A percentile compares a stretch with the other conserved stretches of the same genome.
phyloP scores from a whole-genome alignment of 2,797 vertebrate species.

The Fistularia tabacaria region DNA sequence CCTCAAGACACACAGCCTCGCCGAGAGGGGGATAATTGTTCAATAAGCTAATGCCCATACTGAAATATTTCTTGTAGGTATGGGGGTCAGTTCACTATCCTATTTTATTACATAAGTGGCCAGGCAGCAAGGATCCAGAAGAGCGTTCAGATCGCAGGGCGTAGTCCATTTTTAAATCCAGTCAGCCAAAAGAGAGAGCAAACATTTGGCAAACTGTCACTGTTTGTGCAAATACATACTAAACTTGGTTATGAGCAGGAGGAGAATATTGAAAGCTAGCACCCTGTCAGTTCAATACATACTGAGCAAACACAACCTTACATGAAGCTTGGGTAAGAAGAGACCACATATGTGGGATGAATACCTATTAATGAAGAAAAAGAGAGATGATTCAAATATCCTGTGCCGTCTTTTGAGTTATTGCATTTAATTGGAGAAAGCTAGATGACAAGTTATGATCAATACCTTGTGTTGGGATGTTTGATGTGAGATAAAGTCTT shows the following conservation, averaged over 20 bases:
- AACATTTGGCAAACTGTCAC: conserved; percentile 32
- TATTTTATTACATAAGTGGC: conserved; percentile 14
- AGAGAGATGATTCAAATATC: too few species aligned
- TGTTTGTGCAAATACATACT: conserved; percentile 25
- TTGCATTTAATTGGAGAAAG: too few species aligned
- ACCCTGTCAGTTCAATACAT: conserved; percentile 13
- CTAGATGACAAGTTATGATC: too few species aligned
- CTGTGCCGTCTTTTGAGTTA: too few species aligned
- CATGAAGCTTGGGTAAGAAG: conserved; percentile 2
- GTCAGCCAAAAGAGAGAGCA: conserved; percentile 22
- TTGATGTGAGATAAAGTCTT: too few species aligned
- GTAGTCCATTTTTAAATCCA: conserved; percentile 28
- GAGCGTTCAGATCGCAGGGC: conserved; percentile 35
- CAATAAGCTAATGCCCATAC: conserved; percentile 2
- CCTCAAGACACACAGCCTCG: conserved; percentile 8
- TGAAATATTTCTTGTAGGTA: neutral
- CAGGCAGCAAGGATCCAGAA: conserved; percentile 19
- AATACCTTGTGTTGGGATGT: too few species aligned
- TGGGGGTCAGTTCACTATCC: neutral
- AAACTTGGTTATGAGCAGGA: conserved; percentile 13
- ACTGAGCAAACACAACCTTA: conserved; percentile 21
- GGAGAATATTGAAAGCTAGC: conserved; percentile 40
- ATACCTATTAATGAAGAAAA: too few species aligned
- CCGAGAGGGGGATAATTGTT: conserved; percentile 5
- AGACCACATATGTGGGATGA: too few species aligned